phyloP scores from a whole-genome alignment of 2,888 invertebrate genomes.

The Epirrhoe alternata region DNA sequence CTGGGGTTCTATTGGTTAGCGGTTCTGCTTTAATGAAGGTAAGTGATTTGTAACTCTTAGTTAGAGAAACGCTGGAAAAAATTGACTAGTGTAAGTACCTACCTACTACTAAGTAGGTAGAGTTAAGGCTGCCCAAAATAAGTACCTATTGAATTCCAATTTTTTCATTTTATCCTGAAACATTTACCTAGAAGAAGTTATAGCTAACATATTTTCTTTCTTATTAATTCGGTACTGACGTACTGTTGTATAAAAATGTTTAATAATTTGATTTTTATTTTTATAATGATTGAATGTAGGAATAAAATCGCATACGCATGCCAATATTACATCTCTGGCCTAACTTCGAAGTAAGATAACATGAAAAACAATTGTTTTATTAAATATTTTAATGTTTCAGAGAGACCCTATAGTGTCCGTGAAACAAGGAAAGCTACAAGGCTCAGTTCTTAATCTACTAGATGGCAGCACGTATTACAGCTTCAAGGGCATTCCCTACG shows the following conservation, averaged over 20 bases:
- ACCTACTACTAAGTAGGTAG: background rate
- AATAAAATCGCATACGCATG: no score
- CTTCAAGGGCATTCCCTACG: constrained; percentile 70
- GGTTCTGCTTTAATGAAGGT: constrained; percentile 17
- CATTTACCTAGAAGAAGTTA: no score
- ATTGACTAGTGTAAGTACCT: background rate
- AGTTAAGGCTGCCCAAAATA: no score
- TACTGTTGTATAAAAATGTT: no score
- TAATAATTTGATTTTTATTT: no score
- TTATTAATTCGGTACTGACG: no score
- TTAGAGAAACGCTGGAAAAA: background rate
- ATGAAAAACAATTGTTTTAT: background rate
- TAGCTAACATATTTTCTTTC: no score
- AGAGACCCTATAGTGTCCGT: constrained; percentile 54
- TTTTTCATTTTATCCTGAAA: no score
- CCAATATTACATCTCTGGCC: no score
- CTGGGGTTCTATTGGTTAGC: constrained; percentile 43
- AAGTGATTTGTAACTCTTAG: background rate
- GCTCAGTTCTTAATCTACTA: constrained; percentile 51
- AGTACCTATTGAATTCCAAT: no score
- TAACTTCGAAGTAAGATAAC: no score
- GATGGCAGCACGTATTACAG: constrained; percentile 60
- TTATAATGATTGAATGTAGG: no score
- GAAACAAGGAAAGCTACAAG: constrained; percentile 62
- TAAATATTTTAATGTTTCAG: constrained; percentile 40